phyloP scores from a whole-genome alignment of 2,888 invertebrate genomes.

The Pristionchus entomophagus region DNA sequence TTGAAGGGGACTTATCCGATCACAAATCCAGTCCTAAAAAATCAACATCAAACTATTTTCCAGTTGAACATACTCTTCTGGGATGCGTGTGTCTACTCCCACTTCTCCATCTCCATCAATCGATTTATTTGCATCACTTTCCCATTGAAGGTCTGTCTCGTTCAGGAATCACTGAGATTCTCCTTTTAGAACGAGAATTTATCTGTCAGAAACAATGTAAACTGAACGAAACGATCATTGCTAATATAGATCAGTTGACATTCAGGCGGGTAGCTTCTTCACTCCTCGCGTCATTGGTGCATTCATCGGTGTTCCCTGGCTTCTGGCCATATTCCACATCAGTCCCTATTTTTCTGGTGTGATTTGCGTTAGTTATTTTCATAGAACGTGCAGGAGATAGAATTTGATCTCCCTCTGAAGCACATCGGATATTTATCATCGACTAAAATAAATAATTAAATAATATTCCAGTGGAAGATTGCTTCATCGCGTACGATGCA shows the following conservation, averaged over 20 bases:
- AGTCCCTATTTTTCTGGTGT: conserved; percentile 59
- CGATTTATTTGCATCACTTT: conserved; percentile 57
- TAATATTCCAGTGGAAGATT: conserved; percentile 37
- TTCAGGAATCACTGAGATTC: neutral
- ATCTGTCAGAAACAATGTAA: too few relatives aligned
- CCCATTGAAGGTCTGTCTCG: conserved; percentile 51
- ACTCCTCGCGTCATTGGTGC: conserved; percentile 48
- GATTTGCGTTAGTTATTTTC: neutral
- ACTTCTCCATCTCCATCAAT: conserved; percentile 60
- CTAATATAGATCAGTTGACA: too few relatives aligned
- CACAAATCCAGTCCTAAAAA: too few relatives aligned
- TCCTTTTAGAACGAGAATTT: too few relatives aligned
- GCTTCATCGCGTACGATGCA: conserved; percentile 56
- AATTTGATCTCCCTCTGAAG: too few relatives aligned
- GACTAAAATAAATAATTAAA: neutral
- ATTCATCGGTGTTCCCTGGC: conserved; percentile 56
- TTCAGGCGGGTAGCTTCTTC: conserved; percentile 38
- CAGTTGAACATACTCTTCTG: conserved; percentile 63
- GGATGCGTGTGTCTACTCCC: conserved; percentile 63
- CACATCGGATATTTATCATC: neutral
- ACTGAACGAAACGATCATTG: too few relatives aligned
- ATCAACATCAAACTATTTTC: too few relatives aligned
- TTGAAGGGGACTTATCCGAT: too few relatives aligned
- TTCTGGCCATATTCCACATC: conserved; percentile 54
- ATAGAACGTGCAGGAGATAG: neutral